phyloP scores from a whole-genome alignment of 1,140 invertebrate species.

The Heliothis subflexa region DNA sequence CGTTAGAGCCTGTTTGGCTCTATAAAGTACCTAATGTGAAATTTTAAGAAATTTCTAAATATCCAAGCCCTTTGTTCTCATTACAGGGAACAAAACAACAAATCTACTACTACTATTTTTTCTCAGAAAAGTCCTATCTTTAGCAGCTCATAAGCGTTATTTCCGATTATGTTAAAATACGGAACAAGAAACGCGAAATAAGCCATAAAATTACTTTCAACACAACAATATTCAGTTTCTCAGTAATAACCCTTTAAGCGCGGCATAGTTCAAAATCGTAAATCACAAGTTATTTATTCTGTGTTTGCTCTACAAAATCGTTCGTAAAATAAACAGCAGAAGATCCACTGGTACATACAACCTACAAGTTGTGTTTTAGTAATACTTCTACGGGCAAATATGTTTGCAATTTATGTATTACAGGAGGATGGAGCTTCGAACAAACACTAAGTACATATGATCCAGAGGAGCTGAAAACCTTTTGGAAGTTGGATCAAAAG shows the following conservation, averaged over 20 bases:
- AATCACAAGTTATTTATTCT: constrained; percentile 43
- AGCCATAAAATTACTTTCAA: constrained; percentile 24
- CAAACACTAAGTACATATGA: neutral
- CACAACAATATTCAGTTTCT: constrained; percentile 6
- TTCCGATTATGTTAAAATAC: neutral
- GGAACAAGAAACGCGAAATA: neutral
- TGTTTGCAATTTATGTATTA: too few relatives aligned
- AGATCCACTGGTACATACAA: neutral
- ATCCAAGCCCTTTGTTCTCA: too few relatives aligned
- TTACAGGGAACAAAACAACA: too few relatives aligned
- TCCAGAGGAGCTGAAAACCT: too few relatives aligned
- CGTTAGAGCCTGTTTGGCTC: too few relatives aligned
- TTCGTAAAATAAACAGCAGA: neutral
- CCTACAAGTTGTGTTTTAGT: neutral
- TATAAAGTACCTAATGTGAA: too few relatives aligned
- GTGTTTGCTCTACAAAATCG: constrained; percentile 35
- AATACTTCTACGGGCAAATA: too few relatives aligned
- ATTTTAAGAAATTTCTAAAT: too few relatives aligned
- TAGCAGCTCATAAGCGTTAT: neutral
- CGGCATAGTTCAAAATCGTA: constrained; percentile 32
- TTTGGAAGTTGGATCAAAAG: too few relatives aligned
- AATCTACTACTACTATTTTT: too few relatives aligned
- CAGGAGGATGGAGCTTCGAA: neutral
- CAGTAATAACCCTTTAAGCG: constrained; percentile 27
- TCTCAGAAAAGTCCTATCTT: too few relatives aligned